Evolutionary conservation across 2,797 vertebrate species (phyloP).

Genomic region (Acanthopagrus latus): DNA sequence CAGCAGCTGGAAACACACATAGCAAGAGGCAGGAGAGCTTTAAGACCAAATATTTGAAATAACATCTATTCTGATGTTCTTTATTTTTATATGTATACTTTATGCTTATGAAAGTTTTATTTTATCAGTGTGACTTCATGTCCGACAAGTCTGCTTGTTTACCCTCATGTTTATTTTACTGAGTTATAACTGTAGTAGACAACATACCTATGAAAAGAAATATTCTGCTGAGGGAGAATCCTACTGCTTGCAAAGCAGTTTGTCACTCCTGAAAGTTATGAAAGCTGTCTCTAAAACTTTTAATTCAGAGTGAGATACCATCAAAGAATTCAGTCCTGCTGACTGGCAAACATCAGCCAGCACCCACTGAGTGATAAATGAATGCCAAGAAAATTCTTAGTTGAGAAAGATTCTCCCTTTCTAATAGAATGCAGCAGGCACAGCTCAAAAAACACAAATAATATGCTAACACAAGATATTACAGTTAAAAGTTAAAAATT

Average conservation of each 20-base stretch:
- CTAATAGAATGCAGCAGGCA: background rate
- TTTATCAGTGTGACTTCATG: background rate
- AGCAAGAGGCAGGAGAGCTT: background rate
- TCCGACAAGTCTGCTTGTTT: background rate
- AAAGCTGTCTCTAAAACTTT: background rate
- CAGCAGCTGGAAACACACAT: conserved; percentile 85
- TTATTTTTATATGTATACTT: no score
- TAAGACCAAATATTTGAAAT: background rate
- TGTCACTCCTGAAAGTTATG: background rate
- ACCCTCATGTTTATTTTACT: background rate
- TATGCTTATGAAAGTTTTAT: no score
- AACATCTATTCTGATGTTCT: no score
- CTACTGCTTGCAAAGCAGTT: background rate
- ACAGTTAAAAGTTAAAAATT: no score
- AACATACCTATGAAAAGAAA: background rate
- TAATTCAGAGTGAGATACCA: background rate
- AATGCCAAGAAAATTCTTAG: background rate
- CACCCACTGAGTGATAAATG: background rate
- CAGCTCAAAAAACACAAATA: background rate
- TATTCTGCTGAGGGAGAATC: background rate
- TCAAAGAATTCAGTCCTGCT: background rate
- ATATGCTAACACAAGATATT: background rate
- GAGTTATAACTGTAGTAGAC: background rate
- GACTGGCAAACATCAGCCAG: background rate
- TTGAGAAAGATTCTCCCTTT: background rate